These are phyloP conservation scores for Eubasilissa splendida DNA, from an alignment of 2,888 invertebrate genomes.

Conservation along the genomic window DNA sequence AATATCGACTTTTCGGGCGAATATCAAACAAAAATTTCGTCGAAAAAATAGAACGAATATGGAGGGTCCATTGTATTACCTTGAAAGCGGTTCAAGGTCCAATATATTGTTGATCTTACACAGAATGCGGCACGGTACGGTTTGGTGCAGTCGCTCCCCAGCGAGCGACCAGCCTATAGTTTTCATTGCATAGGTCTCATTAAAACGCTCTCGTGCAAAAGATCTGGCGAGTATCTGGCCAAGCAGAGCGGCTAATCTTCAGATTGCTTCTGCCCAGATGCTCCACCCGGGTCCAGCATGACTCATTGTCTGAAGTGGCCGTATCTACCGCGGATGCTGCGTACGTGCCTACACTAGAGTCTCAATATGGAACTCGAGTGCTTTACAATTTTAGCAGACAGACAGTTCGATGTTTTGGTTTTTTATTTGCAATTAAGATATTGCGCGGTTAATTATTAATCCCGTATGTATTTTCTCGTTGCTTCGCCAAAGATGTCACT, in stretches of 20 bases:
- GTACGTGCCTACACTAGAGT: constrained; percentile 2
- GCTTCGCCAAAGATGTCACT: too few species aligned
- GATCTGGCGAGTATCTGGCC: neutral
- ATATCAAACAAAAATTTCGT: too few species aligned
- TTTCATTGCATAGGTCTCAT: constrained; percentile 17
- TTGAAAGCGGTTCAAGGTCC: too few species aligned
- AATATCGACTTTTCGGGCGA: too few species aligned
- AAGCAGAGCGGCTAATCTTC: constrained; percentile 22
- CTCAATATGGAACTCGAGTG: constrained; percentile 42
- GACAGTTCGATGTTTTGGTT: constrained; percentile 18
- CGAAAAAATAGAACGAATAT: too few species aligned
- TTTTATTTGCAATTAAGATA: constrained; percentile 27
- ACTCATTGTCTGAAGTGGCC: constrained; percentile 41
- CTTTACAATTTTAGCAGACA: constrained; percentile 40
- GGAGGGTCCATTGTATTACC: too few species aligned
- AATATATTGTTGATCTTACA: too few species aligned
- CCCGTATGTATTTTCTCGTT: neutral
- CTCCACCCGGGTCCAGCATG: neutral
- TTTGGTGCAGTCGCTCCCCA: neutral
- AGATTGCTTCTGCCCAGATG: constrained; percentile 33
- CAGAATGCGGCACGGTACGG: too few species aligned
- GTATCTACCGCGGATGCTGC: neutral
- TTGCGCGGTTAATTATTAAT: neutral
- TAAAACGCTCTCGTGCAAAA: constrained; percentile 32
- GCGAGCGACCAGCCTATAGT: constrained; percentile 1